Evolutionary conservation across 2,113 vertebrate species (phyloP).

Genomic region (Hippopotamus amphibius): DNA sequence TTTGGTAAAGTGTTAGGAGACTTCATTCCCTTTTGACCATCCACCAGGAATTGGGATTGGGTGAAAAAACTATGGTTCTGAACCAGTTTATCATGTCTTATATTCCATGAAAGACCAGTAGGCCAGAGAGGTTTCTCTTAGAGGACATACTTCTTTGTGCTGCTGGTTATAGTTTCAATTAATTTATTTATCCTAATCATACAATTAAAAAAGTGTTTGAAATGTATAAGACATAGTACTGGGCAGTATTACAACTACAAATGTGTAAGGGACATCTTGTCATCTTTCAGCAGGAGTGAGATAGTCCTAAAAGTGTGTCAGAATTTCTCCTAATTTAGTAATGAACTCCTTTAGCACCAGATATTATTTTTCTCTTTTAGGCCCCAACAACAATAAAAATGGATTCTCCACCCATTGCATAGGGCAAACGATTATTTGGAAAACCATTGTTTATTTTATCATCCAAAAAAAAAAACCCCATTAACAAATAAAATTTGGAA

Average conservation of each 20-base stretch:
- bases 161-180: not conserved
- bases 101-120: not conserved
- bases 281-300: not conserved
- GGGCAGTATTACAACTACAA: not conserved
- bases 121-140: not conserved
- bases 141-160: not conserved
- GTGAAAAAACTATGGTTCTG: not conserved
- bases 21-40: not conserved
- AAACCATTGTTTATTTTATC: not conserved
- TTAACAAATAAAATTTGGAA: conserved; percentile 29
- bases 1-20: not conserved
- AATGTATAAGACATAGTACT: not conserved
- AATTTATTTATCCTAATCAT: not conserved
- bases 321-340: not conserved
- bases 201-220: not conserved
- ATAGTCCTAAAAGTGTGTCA: not conserved
- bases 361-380: not conserved
- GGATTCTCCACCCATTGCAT: not conserved
- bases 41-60: not conserved
- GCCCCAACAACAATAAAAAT: not conserved
- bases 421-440: not conserved
- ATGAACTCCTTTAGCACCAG: not conserved
- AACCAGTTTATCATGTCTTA: not conserved
- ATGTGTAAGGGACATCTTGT: not conserved
- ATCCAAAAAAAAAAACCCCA: not conserved